These are phyloP conservation scores for Takifugu bimaculatus DNA, from an alignment of 2,113 vertebrate species.

Conservation along the genomic window DNA sequence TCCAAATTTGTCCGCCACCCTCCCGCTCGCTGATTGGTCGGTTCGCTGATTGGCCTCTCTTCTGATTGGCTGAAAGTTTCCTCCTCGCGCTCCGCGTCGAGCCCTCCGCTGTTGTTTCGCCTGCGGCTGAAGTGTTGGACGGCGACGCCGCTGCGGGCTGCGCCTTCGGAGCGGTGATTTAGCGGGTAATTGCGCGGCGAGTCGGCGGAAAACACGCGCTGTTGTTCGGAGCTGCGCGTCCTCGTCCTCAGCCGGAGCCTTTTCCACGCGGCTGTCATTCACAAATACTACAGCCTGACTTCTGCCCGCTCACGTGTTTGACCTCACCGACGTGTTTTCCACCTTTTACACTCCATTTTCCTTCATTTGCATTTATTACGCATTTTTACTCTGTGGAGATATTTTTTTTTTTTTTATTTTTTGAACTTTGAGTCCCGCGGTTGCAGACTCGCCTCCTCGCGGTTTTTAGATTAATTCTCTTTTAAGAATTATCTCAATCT, in stretches of 20 bases:
- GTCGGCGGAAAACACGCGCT: background rate
- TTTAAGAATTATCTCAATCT: too few relatives aligned
- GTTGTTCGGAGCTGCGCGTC: background rate
- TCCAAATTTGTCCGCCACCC: slow-evolving; percentile 53
- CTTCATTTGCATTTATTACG: too few relatives aligned
- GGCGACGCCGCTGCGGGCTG: slow-evolving; percentile 39
- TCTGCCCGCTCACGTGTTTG: slow-evolving; percentile 51
- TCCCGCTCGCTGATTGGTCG: slow-evolving; percentile 58
- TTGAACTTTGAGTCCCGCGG: background rate
- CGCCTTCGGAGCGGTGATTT: slow-evolving; percentile 5
- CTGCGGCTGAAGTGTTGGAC: slow-evolving; percentile 49
- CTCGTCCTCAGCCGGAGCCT: background rate
- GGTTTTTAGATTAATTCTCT: background rate
- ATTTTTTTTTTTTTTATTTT: background rate
- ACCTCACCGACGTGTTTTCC: slow-evolving; percentile 1
- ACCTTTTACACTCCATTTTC: background rate
- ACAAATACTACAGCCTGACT: slow-evolving; percentile 46
- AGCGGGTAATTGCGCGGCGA: too few relatives aligned
- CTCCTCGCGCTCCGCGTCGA: slow-evolving; percentile 41
- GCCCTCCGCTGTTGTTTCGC: slow-evolving; percentile 50
- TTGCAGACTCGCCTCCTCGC: background rate
- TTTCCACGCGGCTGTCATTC: slow-evolving; percentile 56
- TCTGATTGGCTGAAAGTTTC: slow-evolving; percentile 77
- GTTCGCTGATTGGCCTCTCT: slow-evolving; percentile 51
- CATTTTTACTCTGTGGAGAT: background rate